Percentiles rank a stretch among this genome's conserved stretches.
phyloP scores from a whole-genome alignment of 2,113 vertebrate species.

The Etia nguti region DNA sequence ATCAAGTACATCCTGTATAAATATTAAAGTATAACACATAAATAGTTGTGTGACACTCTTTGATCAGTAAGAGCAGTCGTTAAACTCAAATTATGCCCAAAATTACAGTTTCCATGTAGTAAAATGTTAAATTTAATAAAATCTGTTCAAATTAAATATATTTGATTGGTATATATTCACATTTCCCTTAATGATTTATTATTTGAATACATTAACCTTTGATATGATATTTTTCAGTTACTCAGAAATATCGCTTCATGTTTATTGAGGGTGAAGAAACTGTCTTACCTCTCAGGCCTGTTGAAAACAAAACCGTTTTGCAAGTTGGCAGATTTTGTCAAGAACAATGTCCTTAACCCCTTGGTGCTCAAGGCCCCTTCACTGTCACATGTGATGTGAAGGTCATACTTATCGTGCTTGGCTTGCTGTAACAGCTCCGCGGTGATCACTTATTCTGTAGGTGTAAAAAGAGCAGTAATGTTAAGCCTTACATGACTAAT shows the following conservation, averaged over 20 bases:
- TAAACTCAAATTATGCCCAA: not conserved
- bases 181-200: not conserved
- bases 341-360: not conserved
- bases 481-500: not conserved
- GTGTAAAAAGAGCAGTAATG: constrained; percentile 8
- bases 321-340: not conserved
- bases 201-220: not conserved
- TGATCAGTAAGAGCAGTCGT: not conserved
- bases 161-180: not conserved
- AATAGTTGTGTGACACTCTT: not conserved
- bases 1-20: too few relatives aligned
- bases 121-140: not conserved
- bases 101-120: not conserved
- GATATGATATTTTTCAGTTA: not conserved
- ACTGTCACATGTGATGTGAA: not conserved
- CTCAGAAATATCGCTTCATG: not conserved
- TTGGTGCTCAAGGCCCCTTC: not conserved
- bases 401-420: not conserved
- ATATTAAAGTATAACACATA: not conserved
- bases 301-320: not conserved
- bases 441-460: not conserved
- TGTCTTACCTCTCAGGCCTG: not conserved
- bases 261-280: not conserved
- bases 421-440: not conserved
- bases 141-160: not conserved